These are phyloP conservation scores for Megalonaias nervosa DNA, from an alignment of 1,140 invertebrate species.

Conservation along the genomic window DNA sequence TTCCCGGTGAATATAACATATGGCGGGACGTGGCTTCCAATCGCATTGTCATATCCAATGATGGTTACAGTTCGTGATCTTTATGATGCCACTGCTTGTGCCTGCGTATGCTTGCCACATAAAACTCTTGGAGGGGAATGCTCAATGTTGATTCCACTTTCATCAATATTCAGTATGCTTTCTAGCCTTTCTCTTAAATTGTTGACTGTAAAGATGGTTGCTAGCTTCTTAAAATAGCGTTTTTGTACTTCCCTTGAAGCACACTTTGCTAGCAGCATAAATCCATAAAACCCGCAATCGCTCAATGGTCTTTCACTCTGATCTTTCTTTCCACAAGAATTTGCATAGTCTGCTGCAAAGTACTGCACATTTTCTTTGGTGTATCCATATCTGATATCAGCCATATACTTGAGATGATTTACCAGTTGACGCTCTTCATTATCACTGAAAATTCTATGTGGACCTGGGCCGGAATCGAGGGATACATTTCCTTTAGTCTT, in stretches of 20 bases:
- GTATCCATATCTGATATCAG: too few relatives aligned
- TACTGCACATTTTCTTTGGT: too few relatives aligned
- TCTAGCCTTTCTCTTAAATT: conserved; percentile 54
- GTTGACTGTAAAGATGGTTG: conserved; percentile 13
- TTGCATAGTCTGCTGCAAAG: too few relatives aligned
- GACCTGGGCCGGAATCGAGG: too few relatives aligned
- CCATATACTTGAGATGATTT: too few relatives aligned
- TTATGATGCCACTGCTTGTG: conserved; percentile 16
- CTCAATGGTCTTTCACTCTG: too few relatives aligned
- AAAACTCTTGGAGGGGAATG: conserved; percentile 15
- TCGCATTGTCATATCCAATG: conserved; percentile 40
- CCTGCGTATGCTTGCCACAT: not conserved
- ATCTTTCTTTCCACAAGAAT: too few relatives aligned
- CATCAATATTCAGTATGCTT: conserved; percentile 70
- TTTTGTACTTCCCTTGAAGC: not conserved
- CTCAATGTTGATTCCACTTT: conserved; percentile 66
- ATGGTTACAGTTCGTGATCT: conserved; percentile 43
- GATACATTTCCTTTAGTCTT: too few relatives aligned
- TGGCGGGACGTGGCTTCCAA: conserved; percentile 51
- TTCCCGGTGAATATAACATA: conserved; percentile 51
- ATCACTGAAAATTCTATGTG: too few relatives aligned
- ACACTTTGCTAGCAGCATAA: not conserved
- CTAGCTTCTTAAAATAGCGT: conserved; percentile 9
- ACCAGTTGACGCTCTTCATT: too few relatives aligned
- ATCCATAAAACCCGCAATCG: too few relatives aligned